Base-by-base conservation (phyloP, 2,888 invertebrate genomes). In the Myathropa florea region DNA sequence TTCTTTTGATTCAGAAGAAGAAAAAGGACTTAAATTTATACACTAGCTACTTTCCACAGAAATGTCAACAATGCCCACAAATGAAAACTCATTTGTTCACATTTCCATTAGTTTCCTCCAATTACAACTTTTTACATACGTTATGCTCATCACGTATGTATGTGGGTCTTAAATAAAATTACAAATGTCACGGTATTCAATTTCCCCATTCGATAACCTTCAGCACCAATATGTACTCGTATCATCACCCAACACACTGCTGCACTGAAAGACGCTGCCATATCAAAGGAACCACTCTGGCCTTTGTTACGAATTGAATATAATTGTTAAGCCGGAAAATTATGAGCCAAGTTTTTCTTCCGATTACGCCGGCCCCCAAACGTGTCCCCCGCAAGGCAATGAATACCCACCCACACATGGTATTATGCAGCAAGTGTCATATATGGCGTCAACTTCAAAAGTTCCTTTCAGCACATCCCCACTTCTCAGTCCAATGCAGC, bases 291-390 rank as follows among this genome's bases (percentile, higher is more conserved):
- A 68, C 80, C 73, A 81, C 73, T 63, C 63, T 12, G 63, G 63
- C 63, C 53, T 81, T 81, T 81, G 73, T 81, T 81, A 57, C 28
- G 63, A 81, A 81, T 80, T 80, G 80, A 73, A 80, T 75, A 55
- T 63, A 75, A 81, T 68, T 81, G 80, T 81, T 57, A 80, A 73
- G 68, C 80, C 80, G 80, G 80, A 73, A 81, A 81, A 81, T 81
- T 81, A 81, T 75, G 75, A 68, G 39, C 68, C 68, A 81, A 81
- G 80, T 81, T 81, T 72, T 72, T 72, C 68, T 63, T 81, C 73
- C 67, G 55, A 18, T 63, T 14, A 65, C 63, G 67, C 61, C 24
- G 9, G 28, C 7, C 12, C 36, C n/a, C 36, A 14, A 18, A 18
- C 9, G 6, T 46, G 9, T 28, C 30, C n/a, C 33, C 59, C 18